Conservation (phyloP, 2,113 vertebrate genomes). For the Gyps fulvus region DNA sequence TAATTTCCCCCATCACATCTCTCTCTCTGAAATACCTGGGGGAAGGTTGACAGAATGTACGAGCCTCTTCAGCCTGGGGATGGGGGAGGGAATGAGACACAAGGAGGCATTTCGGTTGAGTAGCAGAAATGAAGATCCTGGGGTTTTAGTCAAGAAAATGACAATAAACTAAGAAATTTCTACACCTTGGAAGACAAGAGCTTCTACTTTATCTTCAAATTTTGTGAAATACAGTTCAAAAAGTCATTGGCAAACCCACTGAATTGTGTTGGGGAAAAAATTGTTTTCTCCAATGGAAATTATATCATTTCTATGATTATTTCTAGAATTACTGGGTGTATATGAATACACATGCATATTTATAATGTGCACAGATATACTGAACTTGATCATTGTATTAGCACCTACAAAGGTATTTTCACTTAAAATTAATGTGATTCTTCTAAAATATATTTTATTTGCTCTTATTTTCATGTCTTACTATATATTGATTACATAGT, state of each 20-base stretch:
- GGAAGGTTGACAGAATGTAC: neutral
- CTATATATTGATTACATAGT: neutral
- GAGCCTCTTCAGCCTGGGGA: neutral
- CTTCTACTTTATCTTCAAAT: neutral
- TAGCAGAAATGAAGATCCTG: neutral
- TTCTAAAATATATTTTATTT: neutral
- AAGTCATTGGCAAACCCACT: neutral
- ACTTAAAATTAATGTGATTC: neutral
- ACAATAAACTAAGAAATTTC: neutral
- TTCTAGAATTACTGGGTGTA: neutral
- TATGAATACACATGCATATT: neutral
- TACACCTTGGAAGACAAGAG: neutral
- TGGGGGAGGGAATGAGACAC: neutral
- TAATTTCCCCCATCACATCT: rapidly evolving
- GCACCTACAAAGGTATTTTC: neutral
- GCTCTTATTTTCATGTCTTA: neutral
- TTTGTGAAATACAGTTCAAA: neutral
- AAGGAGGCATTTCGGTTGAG: neutral
- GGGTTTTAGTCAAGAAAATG: neutral
- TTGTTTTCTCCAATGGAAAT: neutral
- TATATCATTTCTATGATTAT: rapidly evolving
- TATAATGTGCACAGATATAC: neutral
- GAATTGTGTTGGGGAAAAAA: neutral
- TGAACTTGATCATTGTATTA: neutral
- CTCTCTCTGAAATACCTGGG: rapidly evolving